A percentile compares a stretch with the other conserved stretches of the same genome.
Evolutionary conservation across 2,113 vertebrate species (phyloP).

Genomic region (Cephalopholis sonnerati): DNA sequence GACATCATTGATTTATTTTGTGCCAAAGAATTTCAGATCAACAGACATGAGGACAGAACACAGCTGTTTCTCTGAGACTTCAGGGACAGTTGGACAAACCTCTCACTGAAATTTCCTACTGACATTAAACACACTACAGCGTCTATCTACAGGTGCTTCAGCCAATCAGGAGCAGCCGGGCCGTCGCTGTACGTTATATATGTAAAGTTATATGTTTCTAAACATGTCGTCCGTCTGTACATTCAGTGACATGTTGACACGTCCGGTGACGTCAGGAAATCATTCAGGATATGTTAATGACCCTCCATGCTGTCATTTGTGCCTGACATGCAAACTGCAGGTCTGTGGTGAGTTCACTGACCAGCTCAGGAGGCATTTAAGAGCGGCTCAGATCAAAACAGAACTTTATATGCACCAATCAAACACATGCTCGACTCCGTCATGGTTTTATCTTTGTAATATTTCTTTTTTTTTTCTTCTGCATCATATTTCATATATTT

Average conservation of each 20-base stretch:
- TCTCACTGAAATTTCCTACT: constrained; percentile 14
- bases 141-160: constrained; percentile 29
- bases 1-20: constrained; percentile 61
- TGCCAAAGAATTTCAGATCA: not conserved
- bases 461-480: too few species aligned
- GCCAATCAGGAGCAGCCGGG: constrained; percentile 40
- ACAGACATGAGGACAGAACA: not conserved
- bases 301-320: constrained; percentile 31
- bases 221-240: not conserved
- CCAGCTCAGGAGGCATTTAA: not conserved
- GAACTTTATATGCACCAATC: not conserved
- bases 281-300: not conserved
- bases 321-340: constrained; percentile 22
- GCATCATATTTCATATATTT: too few species aligned
- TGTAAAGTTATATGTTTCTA: not conserved
- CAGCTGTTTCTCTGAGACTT: too few species aligned
- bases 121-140: constrained; percentile 26
- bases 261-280: too few species aligned
- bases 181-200: not conserved
- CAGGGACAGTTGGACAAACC: too few species aligned
- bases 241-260: not conserved
- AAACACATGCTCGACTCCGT: not conserved
- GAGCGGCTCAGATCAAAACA: not conserved
- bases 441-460: not conserved
- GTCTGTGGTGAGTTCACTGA: not conserved